Conservation (phyloP, 2,113 vertebrate genomes). For the Microtus ochrogaster region DNA sequence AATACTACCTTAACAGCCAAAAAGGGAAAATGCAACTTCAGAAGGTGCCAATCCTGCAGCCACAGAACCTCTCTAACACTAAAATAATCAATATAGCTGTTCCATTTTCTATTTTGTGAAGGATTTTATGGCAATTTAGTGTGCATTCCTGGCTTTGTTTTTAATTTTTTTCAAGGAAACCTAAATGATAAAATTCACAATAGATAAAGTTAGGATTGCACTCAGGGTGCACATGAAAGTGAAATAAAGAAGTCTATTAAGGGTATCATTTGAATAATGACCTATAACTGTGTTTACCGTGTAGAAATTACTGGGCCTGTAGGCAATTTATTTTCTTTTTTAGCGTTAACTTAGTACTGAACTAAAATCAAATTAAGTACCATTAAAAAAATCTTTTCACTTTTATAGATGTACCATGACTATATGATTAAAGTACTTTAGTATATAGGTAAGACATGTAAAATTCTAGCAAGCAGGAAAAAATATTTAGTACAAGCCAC, state of each 20-base stretch:
- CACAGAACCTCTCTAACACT: neutral
- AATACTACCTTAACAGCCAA: constrained; percentile 51
- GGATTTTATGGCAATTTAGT: constrained; percentile 33
- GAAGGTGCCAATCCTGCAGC: constrained; percentile 41
- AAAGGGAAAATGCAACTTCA: constrained; percentile 69
- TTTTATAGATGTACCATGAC: neutral
- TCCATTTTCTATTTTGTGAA: constrained; percentile 44
- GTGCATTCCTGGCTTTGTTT: constrained; percentile 20
- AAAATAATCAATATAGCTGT: constrained; percentile 62
- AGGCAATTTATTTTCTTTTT: neutral
- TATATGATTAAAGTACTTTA: neutral
- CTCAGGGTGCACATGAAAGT: neutral
- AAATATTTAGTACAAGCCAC: neutral
- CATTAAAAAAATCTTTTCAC: too few relatives aligned
- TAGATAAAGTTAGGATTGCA: neutral
- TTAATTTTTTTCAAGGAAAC: neutral
- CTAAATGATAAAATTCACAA: neutral
- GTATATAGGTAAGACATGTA: neutral
- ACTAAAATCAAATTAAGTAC: neutral
- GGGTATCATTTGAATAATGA: neutral
- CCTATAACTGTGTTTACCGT: neutral
- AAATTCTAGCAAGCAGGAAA: neutral
- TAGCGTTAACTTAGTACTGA: neutral
- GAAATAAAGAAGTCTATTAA: neutral
- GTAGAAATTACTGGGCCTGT: neutral